phyloP scores from a whole-genome alignment of 2,888 invertebrate genomes.

The Nomada hirtipes region DNA sequence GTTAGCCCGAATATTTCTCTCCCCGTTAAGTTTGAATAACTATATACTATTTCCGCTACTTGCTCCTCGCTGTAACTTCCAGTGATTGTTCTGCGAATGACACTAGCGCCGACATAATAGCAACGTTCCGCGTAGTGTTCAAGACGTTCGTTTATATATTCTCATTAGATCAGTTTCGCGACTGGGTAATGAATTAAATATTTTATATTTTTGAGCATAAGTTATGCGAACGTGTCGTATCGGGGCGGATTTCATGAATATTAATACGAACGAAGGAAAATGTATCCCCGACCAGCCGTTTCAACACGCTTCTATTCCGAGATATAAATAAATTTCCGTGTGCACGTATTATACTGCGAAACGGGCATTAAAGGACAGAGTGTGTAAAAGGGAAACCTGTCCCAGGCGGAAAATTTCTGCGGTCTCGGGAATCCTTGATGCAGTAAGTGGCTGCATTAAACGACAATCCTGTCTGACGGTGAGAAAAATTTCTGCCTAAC shows the following conservation, averaged over 20 bases:
- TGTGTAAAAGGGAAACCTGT: slow-evolving; percentile 41
- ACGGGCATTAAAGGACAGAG: slow-evolving; percentile 3
- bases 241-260: slow-evolving; percentile 49
- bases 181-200: slow-evolving; percentile 19
- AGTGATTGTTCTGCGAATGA: too few relatives aligned
- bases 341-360: slow-evolving; percentile 7
- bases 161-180: background rate
- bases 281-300: slow-evolving; percentile 14
- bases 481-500: slow-evolving; percentile 27
- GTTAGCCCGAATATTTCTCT: too few relatives aligned
- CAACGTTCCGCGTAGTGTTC: too few relatives aligned
- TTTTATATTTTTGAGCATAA: slow-evolving; percentile 43
- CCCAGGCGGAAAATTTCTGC: slow-evolving; percentile 40
- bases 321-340: slow-evolving; percentile 42
- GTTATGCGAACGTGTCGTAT: slow-evolving; percentile 30
- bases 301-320: slow-evolving; percentile 1
- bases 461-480: slow-evolving; percentile 44
- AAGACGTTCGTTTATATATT: slow-evolving; percentile 45
- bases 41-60: too few relatives aligned
- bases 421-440: slow-evolving; percentile 43
- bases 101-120: too few relatives aligned
- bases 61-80: too few relatives aligned
- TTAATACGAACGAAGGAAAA: slow-evolving; percentile 44
- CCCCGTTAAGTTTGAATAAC: too few relatives aligned
- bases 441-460: slow-evolving; percentile 50